A percentile compares a stretch with the other conserved stretches of the same genome.
phyloP scores from a whole-genome alignment of 2,888 invertebrate genomes.

The Microctonus brassicae region DNA sequence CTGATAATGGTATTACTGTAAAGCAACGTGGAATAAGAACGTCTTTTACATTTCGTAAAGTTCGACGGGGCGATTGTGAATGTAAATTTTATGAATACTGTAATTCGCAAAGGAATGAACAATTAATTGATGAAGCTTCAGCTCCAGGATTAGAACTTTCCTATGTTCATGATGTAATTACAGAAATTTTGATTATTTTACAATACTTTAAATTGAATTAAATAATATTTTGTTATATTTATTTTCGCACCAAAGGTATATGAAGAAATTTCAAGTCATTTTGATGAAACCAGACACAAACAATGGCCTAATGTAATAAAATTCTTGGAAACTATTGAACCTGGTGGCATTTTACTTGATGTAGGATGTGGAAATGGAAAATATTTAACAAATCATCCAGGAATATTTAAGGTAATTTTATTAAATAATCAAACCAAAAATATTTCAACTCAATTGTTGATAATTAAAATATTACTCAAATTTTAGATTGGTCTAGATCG shows the following conservation, averaged over 20 bases:
- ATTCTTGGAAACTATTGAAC: slow-evolving; percentile 79
- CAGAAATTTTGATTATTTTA: background rate
- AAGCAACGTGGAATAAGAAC: slow-evolving; percentile 74
- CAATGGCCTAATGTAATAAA: slow-evolving; percentile 93
- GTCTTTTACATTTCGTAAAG: slow-evolving; percentile 89
- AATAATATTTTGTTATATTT: background rate
- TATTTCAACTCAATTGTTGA: background rate
- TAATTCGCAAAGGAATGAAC: slow-evolving; percentile 72
- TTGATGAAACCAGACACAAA: slow-evolving; percentile 93
- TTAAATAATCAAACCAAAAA: too few species aligned
- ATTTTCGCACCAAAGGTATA: slow-evolving; percentile 78
- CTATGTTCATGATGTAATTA: slow-evolving; percentile 82
- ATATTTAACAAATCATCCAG: slow-evolving; percentile 75
- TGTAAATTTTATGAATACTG: slow-evolving; percentile 79
- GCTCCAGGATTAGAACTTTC: slow-evolving; percentile 79
- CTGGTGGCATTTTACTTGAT: slow-evolving; percentile 85
- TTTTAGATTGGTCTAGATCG: slow-evolving; percentile 85
- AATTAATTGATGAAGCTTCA: slow-evolving; percentile 66
- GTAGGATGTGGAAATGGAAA: slow-evolving; percentile 99
- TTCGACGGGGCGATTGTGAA: slow-evolving; percentile 73
- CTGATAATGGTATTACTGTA: slow-evolving; percentile 72
- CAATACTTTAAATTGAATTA: too few species aligned
- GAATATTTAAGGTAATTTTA: slow-evolving; percentile 55
- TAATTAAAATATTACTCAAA: slow-evolving; percentile 37
- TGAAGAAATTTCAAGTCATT: slow-evolving; percentile 93